A percentile compares a stretch with the other conserved stretches of the same genome.
phyloP scores from a whole-genome alignment of 2,113 vertebrate species.

The Odobenus rosmarus region DNA sequence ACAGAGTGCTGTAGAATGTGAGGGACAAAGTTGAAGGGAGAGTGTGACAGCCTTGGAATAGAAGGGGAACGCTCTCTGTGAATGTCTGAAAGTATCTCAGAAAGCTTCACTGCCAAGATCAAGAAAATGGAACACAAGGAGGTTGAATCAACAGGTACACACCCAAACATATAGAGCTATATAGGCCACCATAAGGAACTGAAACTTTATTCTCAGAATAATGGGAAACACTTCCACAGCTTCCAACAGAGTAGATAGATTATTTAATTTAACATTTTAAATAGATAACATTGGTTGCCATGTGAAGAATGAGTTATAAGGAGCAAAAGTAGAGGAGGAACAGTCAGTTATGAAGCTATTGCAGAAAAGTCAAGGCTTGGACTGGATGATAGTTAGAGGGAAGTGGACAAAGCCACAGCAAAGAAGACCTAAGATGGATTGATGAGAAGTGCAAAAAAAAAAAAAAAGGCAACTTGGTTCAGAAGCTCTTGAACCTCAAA shows the following conservation, averaged over 20 bases:
- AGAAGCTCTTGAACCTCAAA: neutral
- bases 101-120: neutral
- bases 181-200: neutral
- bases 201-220: neutral
- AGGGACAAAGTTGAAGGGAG: neutral
- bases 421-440: neutral
- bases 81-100: neutral
- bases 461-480: neutral
- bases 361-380: neutral
- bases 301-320: neutral
- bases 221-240: neutral
- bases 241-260: neutral
- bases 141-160: neutral
- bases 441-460: neutral
- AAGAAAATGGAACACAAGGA: neutral
- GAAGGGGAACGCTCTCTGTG: neutral
- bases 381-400: neutral
- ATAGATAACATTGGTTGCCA: neutral
- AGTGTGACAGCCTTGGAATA: neutral
- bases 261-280: neutral
- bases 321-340: neutral
- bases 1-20: neutral
- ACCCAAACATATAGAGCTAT: neutral
- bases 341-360: neutral
- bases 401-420: neutral